Base-by-base conservation (phyloP, 2,888 invertebrate species). In the Argynnis bischoffii region DNA sequence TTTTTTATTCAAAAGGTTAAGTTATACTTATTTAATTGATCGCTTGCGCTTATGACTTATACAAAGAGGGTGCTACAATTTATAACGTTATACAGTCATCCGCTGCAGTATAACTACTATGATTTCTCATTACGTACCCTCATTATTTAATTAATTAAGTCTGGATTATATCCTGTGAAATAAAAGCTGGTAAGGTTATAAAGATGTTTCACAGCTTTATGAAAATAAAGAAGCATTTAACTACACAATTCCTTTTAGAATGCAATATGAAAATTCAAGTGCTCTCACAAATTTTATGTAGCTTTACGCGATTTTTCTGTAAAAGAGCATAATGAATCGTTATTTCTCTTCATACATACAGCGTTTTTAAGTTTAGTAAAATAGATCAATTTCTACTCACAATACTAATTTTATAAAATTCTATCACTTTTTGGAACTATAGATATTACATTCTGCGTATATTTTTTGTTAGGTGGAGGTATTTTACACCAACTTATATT, bases 91-190 rank as follows among this genome's bases (percentile, higher is more conserved):
- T 59, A 50, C 65, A 59, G 41, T 41, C 53, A 68, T 31, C 59
- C 64, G 51, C 59, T 66, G 65, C 63, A 59, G 31, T 48, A 50
- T 59, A 59, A 65, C 60, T 59, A 65, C 51, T 59, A 68, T 70
- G 59, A 65, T 70, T 70, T 70, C 67, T 68, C 70, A 70, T 70
- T 68, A 70, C 50, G 47, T 46, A 57, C 31, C 63, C 59, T 59
- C 65, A 59, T 70, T 63, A 68, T 63, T 70, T 65, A 57, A 68
- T 70, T 70, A 69, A 66, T 69, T 51, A 69, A 50, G 11, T 11
- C 18, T 16, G 63, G 59, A 55, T 55, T 41, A 50, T 35, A 54
- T 26, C 15, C 48, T 35, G 18, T 41, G 50, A n/a, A n/a, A 53
- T 51, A 61, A 61, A 61, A 61, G 35, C 15, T 51, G 2, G 14